phyloP scores from a whole-genome alignment of 2,113 vertebrate species.

The Scartelaos histophorus region DNA sequence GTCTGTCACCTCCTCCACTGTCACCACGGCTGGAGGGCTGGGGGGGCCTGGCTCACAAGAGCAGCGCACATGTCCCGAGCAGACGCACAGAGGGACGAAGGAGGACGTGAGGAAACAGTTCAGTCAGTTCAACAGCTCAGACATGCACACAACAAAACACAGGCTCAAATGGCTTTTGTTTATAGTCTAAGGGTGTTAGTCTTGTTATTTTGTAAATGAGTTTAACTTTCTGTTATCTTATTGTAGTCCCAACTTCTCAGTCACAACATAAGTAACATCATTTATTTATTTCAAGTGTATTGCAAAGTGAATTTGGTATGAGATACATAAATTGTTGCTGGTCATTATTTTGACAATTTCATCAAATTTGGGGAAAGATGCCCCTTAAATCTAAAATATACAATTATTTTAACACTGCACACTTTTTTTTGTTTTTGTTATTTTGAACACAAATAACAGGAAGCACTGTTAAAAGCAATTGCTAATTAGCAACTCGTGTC shows the following conservation, averaged over 20 bases:
- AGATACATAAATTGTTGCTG: not conserved
- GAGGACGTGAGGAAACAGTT: not conserved
- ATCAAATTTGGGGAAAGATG: not conserved
- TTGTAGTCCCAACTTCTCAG: not conserved
- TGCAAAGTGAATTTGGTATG: not conserved
- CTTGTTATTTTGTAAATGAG: not conserved
- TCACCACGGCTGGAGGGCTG: conserved; percentile 83
- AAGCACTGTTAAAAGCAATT: not conserved
- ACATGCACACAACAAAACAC: conserved; percentile 11
- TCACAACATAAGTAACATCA: not conserved
- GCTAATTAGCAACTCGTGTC: not conserved
- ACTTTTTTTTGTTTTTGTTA: not conserved
- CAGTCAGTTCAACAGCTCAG: not conserved
- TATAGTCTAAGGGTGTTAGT: not conserved
- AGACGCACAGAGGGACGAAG: conserved; percentile 11
- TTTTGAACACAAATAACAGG: not conserved
- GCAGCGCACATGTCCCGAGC: conserved; percentile 35
- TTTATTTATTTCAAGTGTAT: not conserved
- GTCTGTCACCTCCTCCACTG: conserved; percentile 90
- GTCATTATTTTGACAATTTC: not conserved
- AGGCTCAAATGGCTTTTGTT: not conserved
- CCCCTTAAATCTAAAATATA: not conserved
- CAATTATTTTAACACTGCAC: not conserved
- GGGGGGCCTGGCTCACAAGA: conserved; percentile 82
- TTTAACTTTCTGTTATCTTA: not conserved